Evolutionary conservation across 30 jellyfish, hydroid and myxozoan species (phyloP).

Genomic region (Cassiopea xamachana): DNA sequence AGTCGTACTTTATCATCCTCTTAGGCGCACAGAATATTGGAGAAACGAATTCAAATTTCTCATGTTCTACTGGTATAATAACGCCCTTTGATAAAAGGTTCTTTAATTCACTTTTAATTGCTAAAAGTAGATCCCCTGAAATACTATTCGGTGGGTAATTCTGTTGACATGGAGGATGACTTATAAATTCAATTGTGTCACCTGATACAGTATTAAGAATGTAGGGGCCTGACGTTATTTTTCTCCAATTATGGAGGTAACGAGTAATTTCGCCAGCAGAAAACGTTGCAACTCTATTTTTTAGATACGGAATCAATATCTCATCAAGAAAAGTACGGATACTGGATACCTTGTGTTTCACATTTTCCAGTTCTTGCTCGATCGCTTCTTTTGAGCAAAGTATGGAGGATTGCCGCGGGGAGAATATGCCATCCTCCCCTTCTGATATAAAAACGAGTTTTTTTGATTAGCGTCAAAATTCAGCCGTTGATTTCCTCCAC

Average conservation of each 20-base stretch:
- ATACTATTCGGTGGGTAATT: background rate
- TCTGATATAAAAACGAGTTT: slow-evolving; percentile 34
- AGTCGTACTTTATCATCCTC: slow-evolving; percentile 32
- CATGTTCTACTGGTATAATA: background rate
- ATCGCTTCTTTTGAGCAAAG: background rate
- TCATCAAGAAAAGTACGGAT: background rate
- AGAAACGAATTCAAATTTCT: slow-evolving; percentile 31
- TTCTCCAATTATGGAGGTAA: background rate
- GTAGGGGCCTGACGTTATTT: slow-evolving; percentile 3
- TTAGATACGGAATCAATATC: background rate
- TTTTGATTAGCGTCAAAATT: background rate
- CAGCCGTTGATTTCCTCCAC: background rate
- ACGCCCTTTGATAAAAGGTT: background rate
- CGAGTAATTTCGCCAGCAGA: slow-evolving; percentile 21
- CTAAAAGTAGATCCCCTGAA: background rate
- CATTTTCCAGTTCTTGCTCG: slow-evolving; percentile 6
- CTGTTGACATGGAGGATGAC: background rate
- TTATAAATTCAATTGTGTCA: background rate
- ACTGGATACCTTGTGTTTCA: background rate
- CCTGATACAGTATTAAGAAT: slow-evolving; percentile 26
- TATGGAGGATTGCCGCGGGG: slow-evolving; percentile 18
- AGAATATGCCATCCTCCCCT: slow-evolving; percentile 50
- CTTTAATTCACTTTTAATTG: slow-evolving; percentile 14
- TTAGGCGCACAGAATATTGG: slow-evolving; percentile 58
- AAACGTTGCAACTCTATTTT: background rate